Conservation (phyloP, 53 echinoderm and acorn worm species). For the Paracentrotus lividus region DNA sequence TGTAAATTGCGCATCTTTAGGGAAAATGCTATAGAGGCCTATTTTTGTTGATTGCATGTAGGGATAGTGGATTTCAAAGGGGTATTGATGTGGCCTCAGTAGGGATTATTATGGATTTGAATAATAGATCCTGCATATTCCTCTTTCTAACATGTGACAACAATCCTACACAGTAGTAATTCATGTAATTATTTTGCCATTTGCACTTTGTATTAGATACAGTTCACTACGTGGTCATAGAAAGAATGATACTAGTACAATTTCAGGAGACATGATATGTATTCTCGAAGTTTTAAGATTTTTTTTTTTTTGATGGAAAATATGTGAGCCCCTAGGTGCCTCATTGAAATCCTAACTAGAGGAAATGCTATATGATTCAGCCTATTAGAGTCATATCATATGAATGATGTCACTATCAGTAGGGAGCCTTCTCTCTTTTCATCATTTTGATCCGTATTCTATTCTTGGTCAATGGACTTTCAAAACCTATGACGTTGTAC, state of each 20-base stretch:
- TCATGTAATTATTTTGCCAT: neutral
- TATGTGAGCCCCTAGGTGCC: neutral
- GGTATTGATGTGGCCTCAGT: neutral
- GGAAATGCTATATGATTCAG: slow-evolving; percentile 61
- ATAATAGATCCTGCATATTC: neutral
- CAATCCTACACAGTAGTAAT: neutral
- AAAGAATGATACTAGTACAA: too few species aligned
- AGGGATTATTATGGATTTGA: slow-evolving; percentile 5
- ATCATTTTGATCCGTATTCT: neutral
- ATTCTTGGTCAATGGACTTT: too few species aligned
- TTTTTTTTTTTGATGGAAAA: slow-evolving; percentile 6
- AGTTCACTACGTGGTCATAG: too few species aligned
- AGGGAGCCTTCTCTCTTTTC: neutral
- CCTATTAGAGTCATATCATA: slow-evolving; percentile 25
- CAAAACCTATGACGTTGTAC: too few species aligned
- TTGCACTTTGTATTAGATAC: too few species aligned
- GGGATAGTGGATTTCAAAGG: neutral
- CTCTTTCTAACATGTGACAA: neutral
- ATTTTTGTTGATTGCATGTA: too few species aligned
- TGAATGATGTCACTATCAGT: slow-evolving; percentile 13
- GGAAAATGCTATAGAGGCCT: too few species aligned
- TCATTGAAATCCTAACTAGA: slow-evolving; percentile 11
- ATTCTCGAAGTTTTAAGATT: neutral
- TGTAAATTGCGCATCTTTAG: too few species aligned
- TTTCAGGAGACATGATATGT: neutral